These are phyloP conservation scores for Cataglyphis hispanica DNA, from an alignment of 1,140 invertebrate genomes.

Conservation along the genomic window DNA sequence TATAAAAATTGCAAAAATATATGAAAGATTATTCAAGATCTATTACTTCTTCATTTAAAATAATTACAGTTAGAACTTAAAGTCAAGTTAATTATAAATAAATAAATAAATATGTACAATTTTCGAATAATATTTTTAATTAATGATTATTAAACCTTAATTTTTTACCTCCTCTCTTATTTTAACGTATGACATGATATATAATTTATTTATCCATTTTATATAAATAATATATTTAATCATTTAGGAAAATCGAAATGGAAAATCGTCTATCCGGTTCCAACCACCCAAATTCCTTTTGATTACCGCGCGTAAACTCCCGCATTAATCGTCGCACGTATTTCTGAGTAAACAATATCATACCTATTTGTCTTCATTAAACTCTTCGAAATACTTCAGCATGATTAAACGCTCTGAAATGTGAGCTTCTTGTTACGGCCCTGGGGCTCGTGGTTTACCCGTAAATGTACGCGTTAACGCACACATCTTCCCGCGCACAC, in stretches of 20 bases:
- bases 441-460: conserved; percentile 54
- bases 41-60: not conserved
- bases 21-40: not conserved
- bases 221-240: not conserved
- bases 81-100: not conserved
- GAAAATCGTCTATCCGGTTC: not conserved
- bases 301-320: conserved; percentile 49
- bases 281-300: conserved; percentile 33
- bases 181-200: not conserved
- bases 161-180: not conserved
- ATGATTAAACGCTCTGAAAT: conserved; percentile 64
- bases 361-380: conserved; percentile 62
- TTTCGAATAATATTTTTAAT: not conserved
- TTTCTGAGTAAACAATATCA: conserved; percentile 62
- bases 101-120: not conserved
- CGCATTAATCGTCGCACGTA: conserved; percentile 56
- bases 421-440: conserved; percentile 56
- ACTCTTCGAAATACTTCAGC: conserved; percentile 60
- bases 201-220: not conserved
- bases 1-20: not conserved
- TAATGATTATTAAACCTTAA: not conserved
- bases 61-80: not conserved
- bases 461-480: conserved; percentile 61
- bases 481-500: not conserved
- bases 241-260: conserved; percentile 16